Evolutionary conservation across 2,113 vertebrate species (phyloP), one percentile per base, ranked within the genome.

Genomic region (Psittacula cyanocephala): DNA sequence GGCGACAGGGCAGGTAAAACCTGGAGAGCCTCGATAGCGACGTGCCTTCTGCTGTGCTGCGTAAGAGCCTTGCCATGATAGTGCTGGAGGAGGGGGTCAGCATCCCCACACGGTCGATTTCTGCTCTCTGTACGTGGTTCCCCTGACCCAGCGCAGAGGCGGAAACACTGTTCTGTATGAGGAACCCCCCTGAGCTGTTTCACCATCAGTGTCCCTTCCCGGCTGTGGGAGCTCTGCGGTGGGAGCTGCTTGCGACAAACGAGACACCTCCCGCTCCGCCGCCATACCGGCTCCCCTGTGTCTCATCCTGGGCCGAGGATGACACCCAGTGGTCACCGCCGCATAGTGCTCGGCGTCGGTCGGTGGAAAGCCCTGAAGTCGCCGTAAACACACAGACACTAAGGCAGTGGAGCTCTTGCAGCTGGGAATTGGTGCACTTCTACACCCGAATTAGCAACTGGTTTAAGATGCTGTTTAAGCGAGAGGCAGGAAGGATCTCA

Each of bases 341-440:
- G 39, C 43, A 44, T 50, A 65, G 67, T 44, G 67, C 88, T 17
- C 57, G 35, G 27, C 44, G 33, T 50, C 53, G 18, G 31, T 43
- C 1, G 33, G 18, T 23, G 10, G 10, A 2, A 28, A 7, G 37
- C 35, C 7, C 12, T 2, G 43, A 2, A 7, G 3, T 5, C 22
- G 10, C 12, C 6, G 31, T 1, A 5, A 6, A 7, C 17, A 2
- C 9, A 8, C n/a, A 0, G 59, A 2, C 5, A 0, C 1, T 4
- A 23, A 29, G 11, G 11, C 3, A 3, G 2, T 37, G 22, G 29
- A 41, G 31, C 5, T 25, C 6, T 1, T 4, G 2, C 12, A 0
- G 2, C 37, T 41, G 52, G 17, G n/a, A 22, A 14, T 9, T 1
- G 6, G 5, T 10, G 82, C 20, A 10, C 16, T 53, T 5, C 63